Conservation (phyloP, 2,888 invertebrate species). For the Sminthurides aquaticus region DNA sequence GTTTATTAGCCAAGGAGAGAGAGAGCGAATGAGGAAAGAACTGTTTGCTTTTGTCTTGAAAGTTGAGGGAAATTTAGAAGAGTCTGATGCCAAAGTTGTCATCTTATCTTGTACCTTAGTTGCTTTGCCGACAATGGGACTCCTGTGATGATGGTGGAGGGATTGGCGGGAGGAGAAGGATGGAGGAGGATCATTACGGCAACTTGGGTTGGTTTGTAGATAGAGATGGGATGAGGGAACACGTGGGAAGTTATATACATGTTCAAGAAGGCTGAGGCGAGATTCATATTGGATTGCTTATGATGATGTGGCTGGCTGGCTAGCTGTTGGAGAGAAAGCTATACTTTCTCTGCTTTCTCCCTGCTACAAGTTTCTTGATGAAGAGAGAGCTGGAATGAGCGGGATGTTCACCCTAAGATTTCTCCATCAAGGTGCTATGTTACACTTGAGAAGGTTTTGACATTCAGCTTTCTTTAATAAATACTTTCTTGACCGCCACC, state of each 20-base stretch:
- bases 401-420: slow-evolving; percentile 13
- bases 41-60: slow-evolving; percentile 30
- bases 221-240: no score
- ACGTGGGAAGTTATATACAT: not conserved
- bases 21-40: slow-evolving; percentile 26
- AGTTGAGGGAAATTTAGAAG: slow-evolving; percentile 28
- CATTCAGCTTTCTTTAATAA: not conserved
- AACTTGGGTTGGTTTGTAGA: no score
- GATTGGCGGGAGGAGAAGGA: slow-evolving; percentile 4
- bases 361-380: not conserved
- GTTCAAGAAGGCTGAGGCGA: not conserved
- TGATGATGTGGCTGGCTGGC: no score
- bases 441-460: not conserved
- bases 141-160: slow-evolving; percentile 18
- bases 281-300: not conserved
- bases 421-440: not conserved
- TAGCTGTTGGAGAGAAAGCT: slow-evolving; percentile 10
- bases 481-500: not conserved
- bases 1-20: slow-evolving; percentile 39
- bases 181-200: slow-evolving; percentile 21
- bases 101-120: not conserved
- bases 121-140: no score
- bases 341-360: no score
- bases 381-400: slow-evolving; percentile 1
- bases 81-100: not conserved